Conservation (phyloP, 2,113 vertebrate species). For the Mormyrus lacerda region DNA sequence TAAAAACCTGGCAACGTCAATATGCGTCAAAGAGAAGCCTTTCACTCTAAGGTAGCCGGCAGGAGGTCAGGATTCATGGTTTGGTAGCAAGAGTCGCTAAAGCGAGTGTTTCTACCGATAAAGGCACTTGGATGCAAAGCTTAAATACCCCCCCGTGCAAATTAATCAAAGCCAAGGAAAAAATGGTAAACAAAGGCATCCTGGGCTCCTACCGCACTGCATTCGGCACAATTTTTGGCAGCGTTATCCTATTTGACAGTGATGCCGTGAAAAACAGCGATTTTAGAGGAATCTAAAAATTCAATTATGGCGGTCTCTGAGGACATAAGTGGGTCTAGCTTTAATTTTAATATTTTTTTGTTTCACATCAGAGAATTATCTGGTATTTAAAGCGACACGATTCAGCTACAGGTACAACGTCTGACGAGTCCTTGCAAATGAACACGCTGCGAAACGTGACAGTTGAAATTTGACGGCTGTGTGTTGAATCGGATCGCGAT, state of each 20-base stretch:
- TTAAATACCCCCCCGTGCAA: slow-evolving; percentile 6
- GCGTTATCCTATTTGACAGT: slow-evolving; percentile 22
- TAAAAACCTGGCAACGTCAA: background rate
- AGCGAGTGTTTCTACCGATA: background rate
- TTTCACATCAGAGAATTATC: slow-evolving; percentile 39
- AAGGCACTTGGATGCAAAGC: background rate
- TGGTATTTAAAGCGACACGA: background rate
- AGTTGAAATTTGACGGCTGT: background rate
- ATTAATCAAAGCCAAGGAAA: slow-evolving; percentile 2
- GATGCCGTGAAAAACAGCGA: slow-evolving; percentile 18
- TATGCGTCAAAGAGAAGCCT: background rate
- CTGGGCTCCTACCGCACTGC: slow-evolving; percentile 37
- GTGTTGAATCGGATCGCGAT: background rate
- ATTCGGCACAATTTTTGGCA: slow-evolving; percentile 47
- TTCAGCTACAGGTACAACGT: background rate
- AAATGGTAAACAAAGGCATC: slow-evolving; percentile 18
- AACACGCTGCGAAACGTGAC: background rate
- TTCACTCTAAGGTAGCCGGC: background rate
- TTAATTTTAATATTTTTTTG: slow-evolving; percentile 52
- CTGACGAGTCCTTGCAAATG: background rate
- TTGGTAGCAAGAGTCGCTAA: background rate
- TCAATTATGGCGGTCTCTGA: slow-evolving; percentile 52
- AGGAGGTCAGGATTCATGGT: background rate
- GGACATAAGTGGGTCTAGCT: slow-evolving; percentile 44
- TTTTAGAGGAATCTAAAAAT: slow-evolving; percentile 49